Conservation (phyloP, 2,888 invertebrate genomes). For the Pachycephus smyrnensis region DNA sequence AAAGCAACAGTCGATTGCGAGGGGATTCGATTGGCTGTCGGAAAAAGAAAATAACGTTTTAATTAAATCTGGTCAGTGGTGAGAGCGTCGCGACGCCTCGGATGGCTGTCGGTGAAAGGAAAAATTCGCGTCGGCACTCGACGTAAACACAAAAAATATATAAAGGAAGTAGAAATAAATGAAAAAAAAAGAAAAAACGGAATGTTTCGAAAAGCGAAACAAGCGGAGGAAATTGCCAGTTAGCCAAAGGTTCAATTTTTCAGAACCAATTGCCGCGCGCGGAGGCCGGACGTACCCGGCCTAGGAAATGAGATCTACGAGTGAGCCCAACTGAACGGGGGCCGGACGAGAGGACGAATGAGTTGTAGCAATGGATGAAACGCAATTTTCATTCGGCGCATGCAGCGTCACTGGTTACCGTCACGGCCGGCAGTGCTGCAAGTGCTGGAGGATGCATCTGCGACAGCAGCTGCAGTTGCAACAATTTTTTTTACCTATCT, state of each 20-base stretch:
- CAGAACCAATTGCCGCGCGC: constrained; percentile 37
- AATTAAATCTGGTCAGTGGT: neutral
- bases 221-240: constrained; percentile 47
- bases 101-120: neutral
- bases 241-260: constrained; percentile 49
- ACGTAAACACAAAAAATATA: neutral
- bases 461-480: constrained; percentile 24
- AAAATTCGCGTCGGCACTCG: neutral
- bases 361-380: constrained; percentile 30
- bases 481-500: constrained; percentile 18
- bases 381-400: constrained; percentile 46
- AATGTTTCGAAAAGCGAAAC: constrained; percentile 33
- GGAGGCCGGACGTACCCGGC: constrained; percentile 18
- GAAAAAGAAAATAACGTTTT: neutral
- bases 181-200: too few species aligned
- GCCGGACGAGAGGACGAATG: constrained; percentile 14
- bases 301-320: constrained; percentile 51
- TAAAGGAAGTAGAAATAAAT: neutral
- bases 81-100: neutral
- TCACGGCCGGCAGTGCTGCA: neutral
- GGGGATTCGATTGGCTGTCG: neutral
- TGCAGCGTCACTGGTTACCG: neutral
- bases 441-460: neutral
- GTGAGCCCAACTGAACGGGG: constrained; percentile 34
- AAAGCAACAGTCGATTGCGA: neutral